A percentile compares a stretch with the other conserved stretches of the same genome.
Conservation (phyloP, 2,888 invertebrate genomes). For the Rambutsinella grinnellia region DNA sequence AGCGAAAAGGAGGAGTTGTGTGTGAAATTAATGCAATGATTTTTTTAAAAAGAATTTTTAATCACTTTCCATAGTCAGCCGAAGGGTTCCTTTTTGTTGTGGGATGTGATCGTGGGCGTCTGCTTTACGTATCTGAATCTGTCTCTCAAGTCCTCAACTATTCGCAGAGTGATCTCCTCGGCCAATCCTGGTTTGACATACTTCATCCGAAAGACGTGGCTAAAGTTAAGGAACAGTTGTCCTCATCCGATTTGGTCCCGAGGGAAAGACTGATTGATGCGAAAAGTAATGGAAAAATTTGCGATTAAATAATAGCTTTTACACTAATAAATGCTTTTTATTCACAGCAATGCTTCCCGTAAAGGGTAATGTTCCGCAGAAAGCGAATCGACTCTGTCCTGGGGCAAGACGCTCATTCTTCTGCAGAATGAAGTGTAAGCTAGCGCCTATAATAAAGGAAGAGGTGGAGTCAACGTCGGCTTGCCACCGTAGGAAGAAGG, state of each 20-base stretch:
- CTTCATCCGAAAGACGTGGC: constrained; percentile 94
- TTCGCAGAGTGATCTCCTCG: constrained; percentile 87
- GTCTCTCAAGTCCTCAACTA: constrained; percentile 86
- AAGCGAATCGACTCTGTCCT: constrained; percentile 92
- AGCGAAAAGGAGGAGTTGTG: too few relatives aligned
- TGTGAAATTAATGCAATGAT: too few relatives aligned
- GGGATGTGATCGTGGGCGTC: constrained; percentile 90
- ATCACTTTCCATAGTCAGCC: constrained; percentile 76
- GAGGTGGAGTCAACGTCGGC: constrained; percentile 83
- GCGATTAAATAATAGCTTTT: not conserved
- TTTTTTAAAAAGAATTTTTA: constrained; percentile 10
- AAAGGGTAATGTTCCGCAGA: constrained; percentile 85
- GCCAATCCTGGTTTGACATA: constrained; percentile 94
- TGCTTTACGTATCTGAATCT: constrained; percentile 91
- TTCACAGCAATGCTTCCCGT: constrained; percentile 88
- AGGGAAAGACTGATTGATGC: constrained; percentile 91
- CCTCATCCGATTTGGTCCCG: constrained; percentile 89
- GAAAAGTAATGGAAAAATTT: constrained; percentile 79
- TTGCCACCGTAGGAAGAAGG: too few relatives aligned
- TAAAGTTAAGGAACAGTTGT: constrained; percentile 94
- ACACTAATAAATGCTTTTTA: constrained; percentile 6
- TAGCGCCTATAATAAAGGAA: constrained; percentile 77
- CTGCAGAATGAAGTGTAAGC: constrained; percentile 93
- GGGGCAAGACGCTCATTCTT: constrained; percentile 98
- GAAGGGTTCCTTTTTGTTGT: constrained; percentile 94